These are phyloP conservation scores for Drosophila sturtevanti DNA, from an alignment of 1,140 invertebrate species.

Conservation along the genomic window DNA sequence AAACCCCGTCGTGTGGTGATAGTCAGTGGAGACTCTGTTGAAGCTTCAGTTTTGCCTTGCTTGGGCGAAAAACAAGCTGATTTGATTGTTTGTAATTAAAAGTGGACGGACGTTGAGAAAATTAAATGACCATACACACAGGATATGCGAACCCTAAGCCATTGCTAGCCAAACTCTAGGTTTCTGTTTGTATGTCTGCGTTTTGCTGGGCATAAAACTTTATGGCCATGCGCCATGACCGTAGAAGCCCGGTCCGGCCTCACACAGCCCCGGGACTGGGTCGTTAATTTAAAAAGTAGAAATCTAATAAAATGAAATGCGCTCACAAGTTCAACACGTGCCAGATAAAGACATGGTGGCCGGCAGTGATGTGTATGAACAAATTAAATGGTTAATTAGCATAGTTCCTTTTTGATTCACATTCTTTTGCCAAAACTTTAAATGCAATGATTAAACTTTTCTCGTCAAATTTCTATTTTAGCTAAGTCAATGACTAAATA, in stretches of 20 bases:
- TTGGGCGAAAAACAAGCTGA: slow-evolving; percentile 65
- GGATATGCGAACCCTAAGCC: slow-evolving; percentile 32
- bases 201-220: slow-evolving; percentile 59
- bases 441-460: slow-evolving; percentile 40
- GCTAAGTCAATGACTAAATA: slow-evolving; percentile 48
- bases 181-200: slow-evolving; percentile 4
- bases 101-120: slow-evolving; percentile 72
- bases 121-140: slow-evolving; percentile 70
- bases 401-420: slow-evolving; percentile 42
- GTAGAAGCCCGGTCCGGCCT: background rate
- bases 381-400: slow-evolving; percentile 59
- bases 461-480: slow-evolving; percentile 24
- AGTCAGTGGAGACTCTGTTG: background rate
- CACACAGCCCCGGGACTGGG: background rate
- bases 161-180: slow-evolving; percentile 14
- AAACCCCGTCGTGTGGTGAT: slow-evolving; percentile 1
- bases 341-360: slow-evolving; percentile 22
- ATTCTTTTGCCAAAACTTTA: slow-evolving; percentile 41
- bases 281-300: slow-evolving; percentile 71
- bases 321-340: slow-evolving; percentile 41
- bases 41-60: background rate
- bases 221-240: slow-evolving; percentile 58
- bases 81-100: slow-evolving; percentile 82
- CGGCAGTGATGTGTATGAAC: slow-evolving; percentile 26
- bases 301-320: slow-evolving; percentile 58